These are phyloP conservation scores for Stratiolaelaps scimitus DNA, from an alignment of 1,140 invertebrate genomes.

Conservation along the genomic window DNA sequence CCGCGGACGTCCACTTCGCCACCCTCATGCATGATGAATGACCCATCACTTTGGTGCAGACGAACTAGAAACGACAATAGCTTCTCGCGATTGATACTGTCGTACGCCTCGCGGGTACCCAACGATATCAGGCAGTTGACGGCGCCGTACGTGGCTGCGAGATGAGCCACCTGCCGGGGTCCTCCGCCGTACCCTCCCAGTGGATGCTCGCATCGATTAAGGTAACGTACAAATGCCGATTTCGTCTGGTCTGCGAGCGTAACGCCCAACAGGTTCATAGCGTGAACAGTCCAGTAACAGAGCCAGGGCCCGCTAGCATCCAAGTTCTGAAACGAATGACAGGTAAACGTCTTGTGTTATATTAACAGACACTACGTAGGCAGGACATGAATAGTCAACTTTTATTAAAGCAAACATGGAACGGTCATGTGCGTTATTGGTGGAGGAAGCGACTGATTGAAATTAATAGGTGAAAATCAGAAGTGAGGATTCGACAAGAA, in stretches of 20 bases:
- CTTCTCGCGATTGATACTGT: conserved; percentile 44
- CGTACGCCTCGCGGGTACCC: conserved; percentile 42
- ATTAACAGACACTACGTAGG: no score
- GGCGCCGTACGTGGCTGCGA: conserved; percentile 93
- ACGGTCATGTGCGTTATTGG: no score
- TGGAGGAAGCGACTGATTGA: no score
- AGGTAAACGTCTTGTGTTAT: no score
- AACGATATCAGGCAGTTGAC: conserved; percentile 80
- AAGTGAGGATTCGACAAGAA: no score
- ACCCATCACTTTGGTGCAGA: conserved; percentile 66
- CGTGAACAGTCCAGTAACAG: conserved; percentile 87
- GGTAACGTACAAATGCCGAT: conserved; percentile 40
- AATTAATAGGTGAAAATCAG: no score
- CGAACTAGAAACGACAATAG: conserved; percentile 63
- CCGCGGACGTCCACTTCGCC: conserved; percentile 92
- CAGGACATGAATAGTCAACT: no score
- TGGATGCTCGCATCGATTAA: conserved; percentile 58
- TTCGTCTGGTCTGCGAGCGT: not conserved
- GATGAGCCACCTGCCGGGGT: conserved; percentile 74
- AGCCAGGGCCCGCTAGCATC: conserved; percentile 91
- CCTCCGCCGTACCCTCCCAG: conserved; percentile 87
- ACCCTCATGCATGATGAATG: conserved; percentile 75
- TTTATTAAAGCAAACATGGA: no score
- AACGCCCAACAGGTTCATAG: conserved; percentile 61
- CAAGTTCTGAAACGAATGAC: conserved; percentile 42